Evolutionary conservation across 2,888 invertebrate genomes (phyloP), one percentile per base, ranked within the genome.

Genomic region (Spialia ferax): DNA sequence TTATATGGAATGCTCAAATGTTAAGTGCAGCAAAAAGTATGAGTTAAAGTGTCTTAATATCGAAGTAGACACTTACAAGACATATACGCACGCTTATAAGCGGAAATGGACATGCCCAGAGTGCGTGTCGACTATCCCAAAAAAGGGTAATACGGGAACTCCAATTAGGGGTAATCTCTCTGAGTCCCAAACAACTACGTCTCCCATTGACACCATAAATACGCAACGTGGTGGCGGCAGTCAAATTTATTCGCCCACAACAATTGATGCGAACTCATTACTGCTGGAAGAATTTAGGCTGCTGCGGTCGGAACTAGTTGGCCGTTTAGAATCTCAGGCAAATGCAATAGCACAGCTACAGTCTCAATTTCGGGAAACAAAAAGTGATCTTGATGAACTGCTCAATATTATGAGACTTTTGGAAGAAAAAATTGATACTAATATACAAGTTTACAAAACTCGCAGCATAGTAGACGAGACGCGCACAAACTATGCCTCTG

Each of bases 31-130:
- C 1, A 66, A 54, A n/a, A 54, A 23, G 8, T 66, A 54, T 42
- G 59, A 66, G n/a, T 54, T 66, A n/a, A 66, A 60, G 20, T 66
- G 66, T 54, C 66, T 66, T 1, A 60, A 54, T 42, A 66, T 56
- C 11, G 54, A 57, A n/a, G 11, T n/a, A 7, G 65, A 15, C 1
- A 48, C 54, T 26, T 66, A 54, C 45, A 54, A 66, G 54, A 11
- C 26, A 26, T 60, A 29, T 42, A 66, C 52, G 1, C 23, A 42
- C 15, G 60, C 13, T 3, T 54, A 45, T 54, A 66, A 66, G 18
- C 29, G 11, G 7, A 59, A 66, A 50, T 60, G 66, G 66, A 35
- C 26, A 54, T 60, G 60, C 26, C 60, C 60, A 3, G 55, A 61
- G 52, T 67, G 61, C 32, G 29, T 22, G 26, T 61, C 56, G 4